Conservation (phyloP, 1,140 invertebrate genomes). For the Sycobia sp. region DNA sequence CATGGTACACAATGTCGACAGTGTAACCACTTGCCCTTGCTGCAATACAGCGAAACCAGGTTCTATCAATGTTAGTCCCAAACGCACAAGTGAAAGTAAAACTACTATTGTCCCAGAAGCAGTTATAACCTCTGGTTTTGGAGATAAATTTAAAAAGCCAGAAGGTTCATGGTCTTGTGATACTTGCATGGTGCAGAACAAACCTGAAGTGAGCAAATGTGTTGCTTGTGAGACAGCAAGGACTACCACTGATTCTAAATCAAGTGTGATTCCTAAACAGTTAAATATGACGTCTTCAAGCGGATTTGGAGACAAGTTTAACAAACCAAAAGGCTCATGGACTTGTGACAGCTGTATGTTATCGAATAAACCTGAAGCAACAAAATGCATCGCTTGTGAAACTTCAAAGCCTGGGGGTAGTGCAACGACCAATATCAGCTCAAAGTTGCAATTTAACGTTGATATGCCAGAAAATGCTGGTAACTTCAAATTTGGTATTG, state of each 20-base stretch:
- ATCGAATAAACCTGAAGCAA: constrained; percentile 61
- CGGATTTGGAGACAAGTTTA: constrained; percentile 60
- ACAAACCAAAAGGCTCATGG: constrained; percentile 63
- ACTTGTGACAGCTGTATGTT: constrained; percentile 68
- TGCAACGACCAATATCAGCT: constrained; percentile 33
- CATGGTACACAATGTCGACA: constrained; percentile 64
- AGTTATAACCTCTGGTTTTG: constrained; percentile 54
- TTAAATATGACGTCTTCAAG: neutral
- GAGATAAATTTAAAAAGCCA: constrained; percentile 59
- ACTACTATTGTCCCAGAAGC: neutral
- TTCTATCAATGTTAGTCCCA: constrained; percentile 38
- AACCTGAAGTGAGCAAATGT: constrained; percentile 61
- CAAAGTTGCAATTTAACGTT: constrained; percentile 48
- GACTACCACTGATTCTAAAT: constrained; percentile 5
- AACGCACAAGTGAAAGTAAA: constrained; percentile 35
- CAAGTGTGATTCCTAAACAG: neutral
- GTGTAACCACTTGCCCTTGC: constrained; percentile 68
- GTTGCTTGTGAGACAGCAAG: constrained; percentile 59
- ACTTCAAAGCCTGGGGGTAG: constrained; percentile 53
- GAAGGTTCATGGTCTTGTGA: constrained; percentile 67
- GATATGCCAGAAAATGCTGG: constrained; percentile 40
- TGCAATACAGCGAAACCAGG: constrained; percentile 72
- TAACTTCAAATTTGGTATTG: constrained; percentile 60
- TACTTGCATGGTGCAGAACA: constrained; percentile 68
- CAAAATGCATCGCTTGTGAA: constrained; percentile 66